Evolutionary conservation across 2,888 invertebrate genomes (phyloP), one percentile per base, ranked within the genome.

Genomic region (Silvanus unidentatus): DNA sequence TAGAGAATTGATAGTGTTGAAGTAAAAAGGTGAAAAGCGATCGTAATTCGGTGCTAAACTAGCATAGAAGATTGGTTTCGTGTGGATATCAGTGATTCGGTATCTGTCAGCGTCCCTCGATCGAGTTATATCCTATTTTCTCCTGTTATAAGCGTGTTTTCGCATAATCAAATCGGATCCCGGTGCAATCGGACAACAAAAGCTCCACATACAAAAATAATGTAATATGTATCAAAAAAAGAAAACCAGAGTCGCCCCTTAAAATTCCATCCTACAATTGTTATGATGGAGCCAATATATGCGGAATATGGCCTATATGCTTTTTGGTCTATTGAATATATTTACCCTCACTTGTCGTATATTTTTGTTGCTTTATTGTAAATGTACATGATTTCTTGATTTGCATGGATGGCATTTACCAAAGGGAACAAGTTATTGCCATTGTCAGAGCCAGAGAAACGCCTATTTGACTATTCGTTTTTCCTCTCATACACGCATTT

Each of bases 111-210:
- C 44, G 44, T 28, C 16, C 34, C 40, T 32, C 27, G 28, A 43
- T 22, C 22, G 22, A 22, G 4, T 22, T 22, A 22, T 22, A 22
- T 22, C 22, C 22, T 22, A 22, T 22, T 5, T 22, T 22, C 22
- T 8, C 4, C 8, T 22, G 22, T 3, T 22, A 45, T 40, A 62
- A 53, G 60, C 68, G 66, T 68, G 68, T 56, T 52, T 54, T 38
- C 54, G 68, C 68, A 68, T 67, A 67, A 68, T 67, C 66, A 66
- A 62, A 63, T 50, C 55, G 63, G 64, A 63, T 65, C 48, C 49
- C 59, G 53, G 50, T 62, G 58, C 62, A 62, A 62, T 62, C 59
- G 62, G 60, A 61, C 60, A 62, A 62, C n/a, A 32, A 12, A 22
- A 22, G 22, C 4, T 22, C 22, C 22, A 22, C 22, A n/a, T n/a